These are phyloP conservation scores for Python bivittatus DNA, from an alignment of 2,113 vertebrate genomes.

Conservation along the genomic window DNA sequence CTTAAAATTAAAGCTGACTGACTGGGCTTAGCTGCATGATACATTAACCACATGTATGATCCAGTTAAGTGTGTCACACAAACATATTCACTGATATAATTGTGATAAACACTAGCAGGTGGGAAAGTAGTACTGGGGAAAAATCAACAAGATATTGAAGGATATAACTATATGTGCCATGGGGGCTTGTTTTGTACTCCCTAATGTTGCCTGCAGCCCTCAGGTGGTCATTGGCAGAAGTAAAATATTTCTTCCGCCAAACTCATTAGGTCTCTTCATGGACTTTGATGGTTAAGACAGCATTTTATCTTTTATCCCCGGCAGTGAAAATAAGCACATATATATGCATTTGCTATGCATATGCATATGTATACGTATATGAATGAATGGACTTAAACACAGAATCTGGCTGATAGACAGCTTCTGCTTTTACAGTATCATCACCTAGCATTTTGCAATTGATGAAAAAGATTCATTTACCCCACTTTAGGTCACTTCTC, in stretches of 20 bases:
- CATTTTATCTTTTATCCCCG: not conserved
- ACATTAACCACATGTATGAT: not conserved
- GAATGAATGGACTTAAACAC: not conserved
- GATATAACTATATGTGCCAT: not conserved
- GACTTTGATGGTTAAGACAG: not conserved
- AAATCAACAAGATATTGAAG: not conserved
- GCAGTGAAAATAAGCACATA: not conserved
- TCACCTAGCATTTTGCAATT: not conserved
- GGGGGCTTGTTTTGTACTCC: not conserved
- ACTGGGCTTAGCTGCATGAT: not conserved
- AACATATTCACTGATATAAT: not conserved
- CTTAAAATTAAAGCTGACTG: not conserved
- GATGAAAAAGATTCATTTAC: not conserved
- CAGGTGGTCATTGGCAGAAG: not conserved
- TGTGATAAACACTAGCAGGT: not conserved
- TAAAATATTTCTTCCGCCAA: not conserved
- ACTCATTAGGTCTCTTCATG: not conserved
- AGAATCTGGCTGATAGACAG: not conserved
- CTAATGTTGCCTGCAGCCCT: not conserved
- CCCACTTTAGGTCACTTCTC: not conserved
- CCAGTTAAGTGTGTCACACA: not conserved
- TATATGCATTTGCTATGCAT: no score
- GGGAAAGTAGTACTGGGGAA: not conserved
- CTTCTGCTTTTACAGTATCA: not conserved
- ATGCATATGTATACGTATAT: no score